Percentiles rank a stretch among this genome's conserved stretches.
phyloP scores from a whole-genome alignment of 1,140 invertebrate species.

The Geopemphigus sp. region DNA sequence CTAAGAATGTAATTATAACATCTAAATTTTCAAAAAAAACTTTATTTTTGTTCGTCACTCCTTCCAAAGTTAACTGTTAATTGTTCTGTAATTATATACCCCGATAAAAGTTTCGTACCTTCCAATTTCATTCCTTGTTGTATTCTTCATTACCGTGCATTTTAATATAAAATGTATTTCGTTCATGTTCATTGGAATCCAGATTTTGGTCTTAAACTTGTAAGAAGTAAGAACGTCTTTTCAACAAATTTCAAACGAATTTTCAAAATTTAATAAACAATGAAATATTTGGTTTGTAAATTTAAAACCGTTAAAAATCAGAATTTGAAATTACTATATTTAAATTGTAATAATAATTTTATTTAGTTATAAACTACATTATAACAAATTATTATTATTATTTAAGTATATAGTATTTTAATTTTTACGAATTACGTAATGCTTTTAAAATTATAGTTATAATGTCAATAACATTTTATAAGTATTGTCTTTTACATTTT shows the following conservation, averaged over 20 bases:
- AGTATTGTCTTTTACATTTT: not conserved
- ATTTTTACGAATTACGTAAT: not conserved
- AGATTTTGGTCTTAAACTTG: not conserved
- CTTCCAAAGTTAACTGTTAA: too few species aligned
- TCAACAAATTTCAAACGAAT: too few species aligned
- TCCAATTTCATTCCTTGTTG: not conserved
- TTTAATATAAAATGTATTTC: not conserved
- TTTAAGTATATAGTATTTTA: not conserved
- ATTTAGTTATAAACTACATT: not conserved
- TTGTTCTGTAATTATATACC: slow-evolving; percentile 9
- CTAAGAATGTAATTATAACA: not conserved
- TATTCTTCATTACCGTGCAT: not conserved
- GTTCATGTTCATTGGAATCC: slow-evolving; percentile 2
- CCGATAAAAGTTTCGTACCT: not conserved
- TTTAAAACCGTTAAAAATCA: not conserved
- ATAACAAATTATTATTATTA: too few species aligned
- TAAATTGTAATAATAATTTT: slow-evolving; percentile 12
- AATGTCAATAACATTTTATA: not conserved
- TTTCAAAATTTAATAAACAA: not conserved
- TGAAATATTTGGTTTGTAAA: slow-evolving; percentile 22
- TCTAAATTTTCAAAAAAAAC: not conserved
- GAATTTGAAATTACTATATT: slow-evolving; percentile 10
- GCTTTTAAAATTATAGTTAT: not conserved
- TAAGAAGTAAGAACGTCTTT: not conserved
- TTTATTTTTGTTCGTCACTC: not conserved